phyloP scores from a whole-genome alignment of 2,888 invertebrate genomes.

The Perdita meconis region DNA sequence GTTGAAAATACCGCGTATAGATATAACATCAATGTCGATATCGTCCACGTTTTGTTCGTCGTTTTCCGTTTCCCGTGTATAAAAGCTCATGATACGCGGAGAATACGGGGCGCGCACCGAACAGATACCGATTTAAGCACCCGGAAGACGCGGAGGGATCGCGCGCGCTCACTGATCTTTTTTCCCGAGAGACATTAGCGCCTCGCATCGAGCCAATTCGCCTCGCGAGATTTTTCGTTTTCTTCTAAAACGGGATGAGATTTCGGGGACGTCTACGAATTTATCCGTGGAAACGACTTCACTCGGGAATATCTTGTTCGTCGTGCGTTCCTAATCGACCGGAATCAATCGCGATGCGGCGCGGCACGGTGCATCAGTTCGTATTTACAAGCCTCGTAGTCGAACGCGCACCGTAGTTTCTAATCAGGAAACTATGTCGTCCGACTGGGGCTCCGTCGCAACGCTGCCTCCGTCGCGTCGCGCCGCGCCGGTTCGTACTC shows the following conservation, averaged over 20 bases:
- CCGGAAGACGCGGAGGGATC: slow-evolving; percentile 8
- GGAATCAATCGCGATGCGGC: neutral
- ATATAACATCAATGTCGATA: slow-evolving; percentile 59
- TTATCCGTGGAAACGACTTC: too few species aligned
- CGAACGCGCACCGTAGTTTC: slow-evolving; percentile 27
- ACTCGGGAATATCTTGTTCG: too few species aligned
- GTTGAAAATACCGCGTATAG: slow-evolving; percentile 41
- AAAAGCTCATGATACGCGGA: slow-evolving; percentile 43
- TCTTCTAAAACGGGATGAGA: neutral
- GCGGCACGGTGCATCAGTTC: neutral
- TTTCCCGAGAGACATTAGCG: slow-evolving; percentile 27
- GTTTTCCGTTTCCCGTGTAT: slow-evolving; percentile 37
- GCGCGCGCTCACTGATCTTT: neutral
- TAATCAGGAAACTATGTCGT: slow-evolving; percentile 46
- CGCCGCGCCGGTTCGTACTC: slow-evolving; percentile 22
- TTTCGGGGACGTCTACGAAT: too few species aligned
- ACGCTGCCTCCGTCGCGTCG: too few species aligned
- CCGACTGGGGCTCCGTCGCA: slow-evolving; percentile 13
- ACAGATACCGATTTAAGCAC: slow-evolving; percentile 49
- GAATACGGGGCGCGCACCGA: slow-evolving; percentile 31
- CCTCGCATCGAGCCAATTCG: neutral
- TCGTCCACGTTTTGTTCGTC: slow-evolving; percentile 37
- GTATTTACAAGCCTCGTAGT: slow-evolving; percentile 1
- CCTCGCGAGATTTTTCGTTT: neutral
- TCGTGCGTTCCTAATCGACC: too few species aligned